A percentile compares a stretch with the other conserved stretches of the same genome.
phyloP scores from a whole-genome alignment of 2,113 vertebrate genomes.

The Morone chrysops region DNA sequence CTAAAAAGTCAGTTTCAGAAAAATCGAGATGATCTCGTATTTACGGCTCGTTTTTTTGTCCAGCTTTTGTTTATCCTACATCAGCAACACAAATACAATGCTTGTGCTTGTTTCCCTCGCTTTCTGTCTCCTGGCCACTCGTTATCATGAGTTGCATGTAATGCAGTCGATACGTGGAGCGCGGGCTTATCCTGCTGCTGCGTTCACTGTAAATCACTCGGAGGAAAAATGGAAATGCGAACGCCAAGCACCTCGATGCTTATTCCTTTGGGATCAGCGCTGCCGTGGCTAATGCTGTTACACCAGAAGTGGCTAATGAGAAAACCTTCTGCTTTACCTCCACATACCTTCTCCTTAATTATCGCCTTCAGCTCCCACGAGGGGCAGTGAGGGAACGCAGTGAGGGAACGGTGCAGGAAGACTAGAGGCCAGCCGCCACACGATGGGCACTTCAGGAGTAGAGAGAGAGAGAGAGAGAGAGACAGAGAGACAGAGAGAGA shows the following conservation, averaged over 20 bases:
- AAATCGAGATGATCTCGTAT: not conserved
- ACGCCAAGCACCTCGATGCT: not conserved
- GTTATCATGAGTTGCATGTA: conserved; percentile 17
- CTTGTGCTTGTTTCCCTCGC: not conserved
- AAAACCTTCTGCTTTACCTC: conserved; percentile 56
- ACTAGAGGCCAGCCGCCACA: not conserved
- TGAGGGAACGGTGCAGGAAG: conserved; percentile 14
- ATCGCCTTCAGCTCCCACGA: conserved; percentile 27
- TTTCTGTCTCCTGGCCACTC: not conserved
- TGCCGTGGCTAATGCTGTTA: conserved; percentile 43
- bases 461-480: too few relatives aligned
- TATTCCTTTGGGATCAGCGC: conserved; percentile 16
- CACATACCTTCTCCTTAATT: conserved; percentile 40
- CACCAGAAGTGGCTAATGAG: conserved; percentile 60
- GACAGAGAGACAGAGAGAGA: too few relatives aligned
- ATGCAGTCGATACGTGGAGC: conserved; percentile 16
- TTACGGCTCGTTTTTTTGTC: not conserved
- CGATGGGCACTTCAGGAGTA: not conserved
- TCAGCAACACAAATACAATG: not conserved
- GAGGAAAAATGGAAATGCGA: conserved; percentile 42
- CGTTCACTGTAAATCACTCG: conserved; percentile 27
- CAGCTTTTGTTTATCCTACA: not conserved
- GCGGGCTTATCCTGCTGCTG: not conserved
- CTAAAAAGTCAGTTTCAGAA: not conserved
- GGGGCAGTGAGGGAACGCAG: not conserved